phyloP scores from a whole-genome alignment of 2,888 invertebrate genomes.

The Microplitis manilae region DNA sequence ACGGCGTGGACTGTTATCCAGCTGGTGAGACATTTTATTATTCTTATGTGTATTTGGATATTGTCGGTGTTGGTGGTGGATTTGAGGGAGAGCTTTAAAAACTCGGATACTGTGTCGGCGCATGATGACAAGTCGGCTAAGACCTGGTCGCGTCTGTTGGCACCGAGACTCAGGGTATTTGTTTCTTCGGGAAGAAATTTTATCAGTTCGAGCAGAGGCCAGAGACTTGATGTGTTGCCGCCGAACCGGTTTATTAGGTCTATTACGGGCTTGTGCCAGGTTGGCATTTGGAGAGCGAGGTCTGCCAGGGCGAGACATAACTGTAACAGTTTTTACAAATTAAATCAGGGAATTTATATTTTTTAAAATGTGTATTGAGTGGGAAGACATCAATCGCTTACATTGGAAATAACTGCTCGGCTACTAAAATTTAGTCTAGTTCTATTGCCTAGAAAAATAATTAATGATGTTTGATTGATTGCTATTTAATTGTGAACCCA shows the following conservation, averaged over 20 bases:
- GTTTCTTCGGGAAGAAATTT: conserved; percentile 97
- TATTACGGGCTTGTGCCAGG: conserved; percentile 91
- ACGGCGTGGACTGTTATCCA: conserved; percentile 92
- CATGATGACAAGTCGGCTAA: conserved; percentile 84
- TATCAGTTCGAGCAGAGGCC: conserved; percentile 91
- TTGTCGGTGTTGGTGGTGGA: conserved; percentile 75
- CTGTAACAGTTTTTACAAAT: conserved; percentile 63
- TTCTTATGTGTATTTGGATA: conserved; percentile 80
- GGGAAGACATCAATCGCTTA: no score
- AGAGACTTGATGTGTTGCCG: conserved; percentile 77
- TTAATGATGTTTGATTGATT: no score
- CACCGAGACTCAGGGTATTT: conserved; percentile 84
- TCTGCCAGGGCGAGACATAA: conserved; percentile 94
- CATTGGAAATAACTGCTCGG: no score
- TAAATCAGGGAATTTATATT: no score
- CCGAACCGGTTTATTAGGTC: conserved; percentile 88
- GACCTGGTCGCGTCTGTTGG: conserved; percentile 90
- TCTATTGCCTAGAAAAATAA: no score
- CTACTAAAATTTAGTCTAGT: no score
- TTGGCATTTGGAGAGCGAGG: conserved; percentile 92
- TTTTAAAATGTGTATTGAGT: no score
- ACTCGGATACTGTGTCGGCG: conserved; percentile 84
- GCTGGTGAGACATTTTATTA: conserved; percentile 89
- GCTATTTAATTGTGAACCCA: no score
- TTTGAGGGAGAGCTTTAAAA: conserved; percentile 84